Conservation (phyloP, 2,888 invertebrate species). For the Acanthacorydalis orientalis region DNA sequence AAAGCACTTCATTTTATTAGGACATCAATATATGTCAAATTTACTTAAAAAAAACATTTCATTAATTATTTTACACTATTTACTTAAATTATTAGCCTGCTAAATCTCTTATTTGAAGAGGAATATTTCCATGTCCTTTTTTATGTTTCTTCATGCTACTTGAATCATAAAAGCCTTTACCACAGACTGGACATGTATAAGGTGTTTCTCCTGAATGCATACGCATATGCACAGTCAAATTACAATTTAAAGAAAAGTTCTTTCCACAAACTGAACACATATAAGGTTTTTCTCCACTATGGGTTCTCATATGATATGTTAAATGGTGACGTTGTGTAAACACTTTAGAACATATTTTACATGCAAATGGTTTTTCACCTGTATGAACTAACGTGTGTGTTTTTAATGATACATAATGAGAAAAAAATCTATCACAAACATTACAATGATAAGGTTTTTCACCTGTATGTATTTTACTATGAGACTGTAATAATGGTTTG, state of each 20-base stretch:
- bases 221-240: slow-evolving; percentile 2
- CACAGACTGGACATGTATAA: slow-evolving; percentile 1
- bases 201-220: slow-evolving; percentile 4
- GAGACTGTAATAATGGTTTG: neutral
- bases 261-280: neutral
- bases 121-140: neutral
- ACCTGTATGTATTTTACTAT: neutral
- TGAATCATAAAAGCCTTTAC: slow-evolving; percentile 3
- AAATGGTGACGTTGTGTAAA: slow-evolving; percentile 1
- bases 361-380: slow-evolving; percentile 1
- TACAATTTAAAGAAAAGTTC: slow-evolving; percentile 1
- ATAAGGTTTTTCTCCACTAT: slow-evolving; percentile 1
- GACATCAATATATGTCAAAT: no score
- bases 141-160: slow-evolving; percentile 4
- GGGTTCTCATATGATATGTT: neutral
- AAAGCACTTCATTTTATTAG: no score
- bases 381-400: slow-evolving; percentile 1
- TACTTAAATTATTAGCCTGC: no score
- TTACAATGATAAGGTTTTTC: neutral
- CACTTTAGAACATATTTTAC: neutral
- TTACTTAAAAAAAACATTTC: no score
- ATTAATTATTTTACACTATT: no score
- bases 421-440: neutral
- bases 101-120: no score
- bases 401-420: neutral